phyloP scores from a whole-genome alignment of 2,797 vertebrate species.

The Gobionotothen gibberifrons region DNA sequence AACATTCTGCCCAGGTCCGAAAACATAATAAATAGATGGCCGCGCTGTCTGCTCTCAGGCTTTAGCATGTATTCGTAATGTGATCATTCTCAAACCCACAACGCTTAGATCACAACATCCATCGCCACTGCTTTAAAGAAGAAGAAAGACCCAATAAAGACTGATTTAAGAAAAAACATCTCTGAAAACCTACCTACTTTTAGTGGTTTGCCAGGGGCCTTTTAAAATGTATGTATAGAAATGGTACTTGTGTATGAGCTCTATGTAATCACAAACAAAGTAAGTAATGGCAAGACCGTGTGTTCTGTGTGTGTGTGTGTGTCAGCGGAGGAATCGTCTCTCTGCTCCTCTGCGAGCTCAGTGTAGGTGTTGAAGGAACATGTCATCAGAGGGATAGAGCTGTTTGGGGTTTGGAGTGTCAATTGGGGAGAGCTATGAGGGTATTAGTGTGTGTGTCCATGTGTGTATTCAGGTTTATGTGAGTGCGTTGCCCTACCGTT shows the following conservation, averaged over 20 bases:
- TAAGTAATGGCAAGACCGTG: neutral
- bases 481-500: conserved; percentile 59
- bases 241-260: neutral
- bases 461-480: conserved; percentile 23
- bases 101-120: conserved; percentile 47
- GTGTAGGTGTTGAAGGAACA: conserved; percentile 81
- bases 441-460: conserved; percentile 13
- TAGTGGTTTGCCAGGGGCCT: neutral
- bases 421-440: conserved; percentile 37
- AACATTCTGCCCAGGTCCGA: conserved; percentile 70
- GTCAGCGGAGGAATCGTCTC: conserved; percentile 70
- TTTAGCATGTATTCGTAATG: conserved; percentile 74
- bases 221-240: neutral
- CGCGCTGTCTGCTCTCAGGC: conserved; percentile 69
- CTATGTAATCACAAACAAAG: conserved; percentile 3
- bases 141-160: conserved; percentile 8
- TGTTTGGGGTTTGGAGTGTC: conserved; percentile 63
- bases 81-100: conserved; percentile 68
- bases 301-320: neutral
- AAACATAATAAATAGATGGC: conserved; percentile 74
- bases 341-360: conserved; percentile 74
- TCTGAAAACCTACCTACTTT: neutral
- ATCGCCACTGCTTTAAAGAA: conserved; percentile 15
- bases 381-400: conserved; percentile 73
- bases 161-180: neutral